These are phyloP conservation scores for Tenebrosternarchus preto DNA, from an alignment of 2,113 vertebrate species.

Conservation along the genomic window DNA sequence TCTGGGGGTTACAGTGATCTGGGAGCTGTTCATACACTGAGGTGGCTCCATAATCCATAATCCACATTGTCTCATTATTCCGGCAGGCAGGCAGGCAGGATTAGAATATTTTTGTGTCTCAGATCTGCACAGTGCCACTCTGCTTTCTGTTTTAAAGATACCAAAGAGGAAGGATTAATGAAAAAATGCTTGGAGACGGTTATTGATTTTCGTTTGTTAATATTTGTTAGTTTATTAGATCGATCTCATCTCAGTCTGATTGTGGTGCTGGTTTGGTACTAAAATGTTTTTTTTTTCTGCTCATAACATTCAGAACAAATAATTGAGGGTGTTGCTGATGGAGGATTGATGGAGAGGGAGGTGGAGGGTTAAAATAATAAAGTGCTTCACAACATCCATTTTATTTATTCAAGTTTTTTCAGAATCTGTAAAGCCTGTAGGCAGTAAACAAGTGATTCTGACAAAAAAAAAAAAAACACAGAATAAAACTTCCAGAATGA, in stretches of 20 bases:
- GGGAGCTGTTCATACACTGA: not conserved
- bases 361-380: slow-evolving; percentile 25
- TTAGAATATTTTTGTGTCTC: slow-evolving; percentile 21
- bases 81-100: slow-evolving; percentile 14
- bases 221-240: too few relatives aligned
- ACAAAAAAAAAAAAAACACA: slow-evolving; percentile 3
- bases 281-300: slow-evolving; percentile 15
- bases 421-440: slow-evolving; percentile 2
- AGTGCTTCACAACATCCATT: slow-evolving; percentile 1
- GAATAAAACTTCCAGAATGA: slow-evolving; percentile 9
- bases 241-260: not conserved
- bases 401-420: slow-evolving; percentile 34
- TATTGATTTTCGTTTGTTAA: too few relatives aligned
- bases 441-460: slow-evolving; percentile 21
- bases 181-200: not conserved
- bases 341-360: not conserved
- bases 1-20: slow-evolving; percentile 28
- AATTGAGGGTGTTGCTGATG: too few relatives aligned
- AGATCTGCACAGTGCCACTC: not conserved
- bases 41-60: slow-evolving; percentile 36
- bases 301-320: slow-evolving; percentile 22
- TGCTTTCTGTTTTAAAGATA: not conserved
- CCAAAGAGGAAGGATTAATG: not conserved
- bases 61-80: slow-evolving; percentile 45
- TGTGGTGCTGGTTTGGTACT: slow-evolving; percentile 7